Evolutionary conservation across 1,140 invertebrate genomes (phyloP).

Genomic region (Vollenhovia emeryi): DNA sequence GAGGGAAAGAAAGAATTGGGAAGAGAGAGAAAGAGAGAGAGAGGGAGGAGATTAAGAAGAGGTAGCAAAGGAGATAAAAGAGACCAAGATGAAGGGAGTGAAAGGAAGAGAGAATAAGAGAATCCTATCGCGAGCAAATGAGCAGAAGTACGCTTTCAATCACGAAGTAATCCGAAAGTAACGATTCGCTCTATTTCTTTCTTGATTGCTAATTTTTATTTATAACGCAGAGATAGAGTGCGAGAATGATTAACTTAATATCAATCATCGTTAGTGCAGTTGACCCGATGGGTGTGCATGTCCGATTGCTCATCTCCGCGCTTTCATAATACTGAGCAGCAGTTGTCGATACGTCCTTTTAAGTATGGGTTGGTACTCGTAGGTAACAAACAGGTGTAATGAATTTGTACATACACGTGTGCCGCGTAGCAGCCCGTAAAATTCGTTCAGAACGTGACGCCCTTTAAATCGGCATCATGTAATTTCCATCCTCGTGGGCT

Average conservation of each 20-base stretch:
- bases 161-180: background rate
- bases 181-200: conserved; percentile 4
- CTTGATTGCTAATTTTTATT: background rate
- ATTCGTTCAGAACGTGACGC: background rate
- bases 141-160: background rate
- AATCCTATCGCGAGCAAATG: background rate
- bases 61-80: background rate
- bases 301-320: background rate
- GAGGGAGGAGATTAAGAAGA: no score
- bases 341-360: background rate
- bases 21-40: background rate
- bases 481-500: background rate
- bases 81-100: no score
- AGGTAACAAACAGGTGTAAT: background rate
- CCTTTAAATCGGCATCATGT: background rate
- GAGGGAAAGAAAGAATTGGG: background rate
- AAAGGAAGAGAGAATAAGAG: conserved; percentile 12
- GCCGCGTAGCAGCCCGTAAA: background rate
- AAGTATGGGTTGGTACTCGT: background rate
- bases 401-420: background rate
- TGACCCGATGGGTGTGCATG: background rate
- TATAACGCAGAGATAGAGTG: background rate
- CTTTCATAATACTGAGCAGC: conserved; percentile 25
- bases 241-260: background rate
- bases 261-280: background rate